phyloP scores from a whole-genome alignment of 2,797 vertebrate species.

The Hyperoplus lanceolatus region DNA sequence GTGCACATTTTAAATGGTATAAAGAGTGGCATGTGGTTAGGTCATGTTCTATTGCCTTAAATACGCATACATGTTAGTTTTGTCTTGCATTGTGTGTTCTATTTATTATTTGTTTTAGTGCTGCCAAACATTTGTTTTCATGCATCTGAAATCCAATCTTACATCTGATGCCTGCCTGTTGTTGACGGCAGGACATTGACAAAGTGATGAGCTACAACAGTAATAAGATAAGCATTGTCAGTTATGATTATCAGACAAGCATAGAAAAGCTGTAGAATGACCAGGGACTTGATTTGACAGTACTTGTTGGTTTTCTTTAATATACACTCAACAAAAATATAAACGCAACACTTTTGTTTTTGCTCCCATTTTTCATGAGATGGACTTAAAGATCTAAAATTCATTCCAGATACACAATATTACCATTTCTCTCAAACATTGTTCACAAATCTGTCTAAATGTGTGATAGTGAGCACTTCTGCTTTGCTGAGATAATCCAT shows the following conservation, averaged over 20 bases:
- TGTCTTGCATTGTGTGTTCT: background rate
- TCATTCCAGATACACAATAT: too few relatives aligned
- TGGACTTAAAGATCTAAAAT: too few relatives aligned
- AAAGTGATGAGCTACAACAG: background rate
- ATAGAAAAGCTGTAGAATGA: background rate
- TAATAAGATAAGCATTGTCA: background rate
- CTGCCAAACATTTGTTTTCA: background rate
- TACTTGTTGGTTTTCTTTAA: background rate
- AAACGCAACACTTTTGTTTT: too few relatives aligned
- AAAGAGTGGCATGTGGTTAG: background rate
- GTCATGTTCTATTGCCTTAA: background rate
- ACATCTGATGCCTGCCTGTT: background rate
- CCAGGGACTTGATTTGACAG: background rate
- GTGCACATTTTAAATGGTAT: constrained; percentile 17
- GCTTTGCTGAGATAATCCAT: too few relatives aligned
- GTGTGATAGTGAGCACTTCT: too few relatives aligned
- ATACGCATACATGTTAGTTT: background rate
- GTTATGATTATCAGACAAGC: background rate
- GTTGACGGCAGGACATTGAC: background rate
- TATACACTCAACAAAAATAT: too few relatives aligned
- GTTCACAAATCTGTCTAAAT: too few relatives aligned
- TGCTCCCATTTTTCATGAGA: too few relatives aligned
- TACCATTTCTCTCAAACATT: too few relatives aligned
- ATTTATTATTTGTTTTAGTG: background rate
- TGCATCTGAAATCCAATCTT: background rate